Conservation (phyloP, 1,140 invertebrate genomes). For the Bursaphelenchus mucronatus region DNA sequence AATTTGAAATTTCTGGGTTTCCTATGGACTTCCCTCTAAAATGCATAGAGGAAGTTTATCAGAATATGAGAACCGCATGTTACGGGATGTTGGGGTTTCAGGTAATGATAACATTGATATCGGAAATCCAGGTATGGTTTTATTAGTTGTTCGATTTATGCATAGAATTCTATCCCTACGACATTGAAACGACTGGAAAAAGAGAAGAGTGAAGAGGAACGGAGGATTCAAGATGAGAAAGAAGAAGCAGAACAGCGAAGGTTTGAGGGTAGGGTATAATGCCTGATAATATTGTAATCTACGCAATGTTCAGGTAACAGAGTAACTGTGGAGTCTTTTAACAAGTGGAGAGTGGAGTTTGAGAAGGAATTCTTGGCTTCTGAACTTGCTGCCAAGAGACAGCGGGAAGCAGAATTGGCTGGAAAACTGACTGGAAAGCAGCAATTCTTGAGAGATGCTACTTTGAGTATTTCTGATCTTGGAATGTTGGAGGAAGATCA, state of each 20-base stretch:
- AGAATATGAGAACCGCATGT: constrained; percentile 71
- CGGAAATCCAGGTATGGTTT: constrained; percentile 74
- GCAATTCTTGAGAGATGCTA: constrained; percentile 41
- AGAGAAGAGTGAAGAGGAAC: constrained; percentile 23
- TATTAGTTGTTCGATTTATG: constrained; percentile 30
- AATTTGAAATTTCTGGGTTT: constrained; percentile 19
- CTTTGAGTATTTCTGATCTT: constrained; percentile 47
- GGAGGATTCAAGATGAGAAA: constrained; percentile 41
- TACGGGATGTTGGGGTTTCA: constrained; percentile 77
- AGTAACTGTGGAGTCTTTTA: constrained; percentile 90
- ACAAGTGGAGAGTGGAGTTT: constrained; percentile 87
- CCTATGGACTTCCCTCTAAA: constrained; percentile 21
- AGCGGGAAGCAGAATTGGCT: constrained; percentile 38
- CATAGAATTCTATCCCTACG: constrained; percentile 7
- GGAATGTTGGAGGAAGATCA: constrained; percentile 35
- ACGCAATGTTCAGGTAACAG: constrained; percentile 80
- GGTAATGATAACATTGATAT: constrained; percentile 82
- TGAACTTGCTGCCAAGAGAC: constrained; percentile 62
- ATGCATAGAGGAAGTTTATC: constrained; percentile 32
- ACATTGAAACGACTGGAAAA: constrained; percentile 37
- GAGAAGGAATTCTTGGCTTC: constrained; percentile 78
- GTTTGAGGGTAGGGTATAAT: constrained; percentile 48
- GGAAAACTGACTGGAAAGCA: constrained; percentile 44
- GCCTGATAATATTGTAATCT: constrained; percentile 9
- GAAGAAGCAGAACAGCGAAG: constrained; percentile 69